Evolutionary conservation across 2,888 invertebrate genomes (phyloP).

Genomic region (Hypsopygia costalis): DNA sequence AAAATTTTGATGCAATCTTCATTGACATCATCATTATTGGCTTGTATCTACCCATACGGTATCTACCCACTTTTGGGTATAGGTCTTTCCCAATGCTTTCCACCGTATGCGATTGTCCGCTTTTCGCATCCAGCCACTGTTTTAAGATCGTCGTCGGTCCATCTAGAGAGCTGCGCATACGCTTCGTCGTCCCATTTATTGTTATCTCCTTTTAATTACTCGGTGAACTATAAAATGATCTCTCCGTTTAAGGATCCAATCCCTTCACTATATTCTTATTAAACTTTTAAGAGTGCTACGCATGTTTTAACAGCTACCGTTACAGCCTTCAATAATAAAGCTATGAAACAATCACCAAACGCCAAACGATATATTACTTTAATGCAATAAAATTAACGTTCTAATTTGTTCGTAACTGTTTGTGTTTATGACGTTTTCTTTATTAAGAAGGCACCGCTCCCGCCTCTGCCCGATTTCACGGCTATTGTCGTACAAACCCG

Average conservation of each 20-base stretch:
- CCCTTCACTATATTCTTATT: conserved; percentile 22
- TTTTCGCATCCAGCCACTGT: too few species aligned
- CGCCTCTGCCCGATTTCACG: conserved; percentile 67
- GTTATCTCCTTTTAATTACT: too few species aligned
- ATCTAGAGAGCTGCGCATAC: too few species aligned
- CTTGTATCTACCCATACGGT: too few species aligned
- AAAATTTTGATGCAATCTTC: too few species aligned
- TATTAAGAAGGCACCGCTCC: conserved; percentile 28
- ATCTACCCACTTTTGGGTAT: too few species aligned
- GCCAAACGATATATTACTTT: conserved; percentile 62
- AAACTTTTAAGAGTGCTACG: conserved; percentile 6
- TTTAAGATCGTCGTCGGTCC: too few species aligned
- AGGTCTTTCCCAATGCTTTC: too few species aligned
- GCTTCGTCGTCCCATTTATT: too few species aligned
- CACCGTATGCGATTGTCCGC: too few species aligned
- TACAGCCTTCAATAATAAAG: conserved; percentile 55
- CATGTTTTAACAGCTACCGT: conserved; percentile 51
- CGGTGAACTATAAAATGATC: too few species aligned
- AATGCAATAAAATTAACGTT: conserved; percentile 69
- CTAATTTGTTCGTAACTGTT: conserved; percentile 69
- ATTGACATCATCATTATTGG: too few species aligned
- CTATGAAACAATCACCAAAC: conserved; percentile 56
- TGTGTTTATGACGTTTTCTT: conserved; percentile 58
- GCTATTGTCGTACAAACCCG: conserved; percentile 50
- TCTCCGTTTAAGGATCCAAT: conserved; percentile 7